Base-by-base conservation (phyloP, 2,113 vertebrate genomes). In the Callocephalon fimbriatum region DNA sequence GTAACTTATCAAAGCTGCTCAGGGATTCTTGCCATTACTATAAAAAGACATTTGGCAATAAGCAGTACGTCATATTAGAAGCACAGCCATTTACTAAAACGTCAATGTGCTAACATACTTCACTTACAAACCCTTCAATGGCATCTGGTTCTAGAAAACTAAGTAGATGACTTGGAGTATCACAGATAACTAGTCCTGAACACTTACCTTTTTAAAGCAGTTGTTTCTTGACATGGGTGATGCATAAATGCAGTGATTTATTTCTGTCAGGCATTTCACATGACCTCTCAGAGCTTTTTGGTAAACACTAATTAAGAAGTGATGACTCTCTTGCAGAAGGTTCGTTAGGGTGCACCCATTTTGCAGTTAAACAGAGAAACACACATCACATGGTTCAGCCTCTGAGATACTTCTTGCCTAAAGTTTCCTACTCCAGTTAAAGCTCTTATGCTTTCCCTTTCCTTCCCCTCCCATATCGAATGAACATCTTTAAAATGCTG, bases 41-140 rank as follows among this genome's bases (percentile, higher is more conserved):
- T 90, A 95, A 92, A 92, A 97, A 96, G 74, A 89, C 65, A 38
- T 97, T 93, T 95, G 84, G 91, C 95, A 96, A 80, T 85, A 86
- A 89, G 91, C 45, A 37, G 44, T 82, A 40, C 62, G 23, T 94
- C 95, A 62, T 92, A 44, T 66, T 95, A 94, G 88, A 84, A 96
- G 72, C 79, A 44, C 40, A 71, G 51, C 48, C 85, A 13, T 93
- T 96, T 90, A 68, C 56, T 75, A 68, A 83, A 66, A 32, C 63
- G 32, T n/a, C 61, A 92, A 74, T 89, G 56, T 81, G 83, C 62
- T 71, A 66, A 56, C 59, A 16, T 62, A 44, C 51, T 78, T 89
- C 40, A 14, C 72, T 90, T 59, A 44, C 68, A 68, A 71, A 61
- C 25, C 80, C 51, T 58, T 80, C 38, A 37, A 4, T 50, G 63